Base-by-base conservation (phyloP, 2,888 invertebrate species). In the Monoplex corrugatus region DNA sequence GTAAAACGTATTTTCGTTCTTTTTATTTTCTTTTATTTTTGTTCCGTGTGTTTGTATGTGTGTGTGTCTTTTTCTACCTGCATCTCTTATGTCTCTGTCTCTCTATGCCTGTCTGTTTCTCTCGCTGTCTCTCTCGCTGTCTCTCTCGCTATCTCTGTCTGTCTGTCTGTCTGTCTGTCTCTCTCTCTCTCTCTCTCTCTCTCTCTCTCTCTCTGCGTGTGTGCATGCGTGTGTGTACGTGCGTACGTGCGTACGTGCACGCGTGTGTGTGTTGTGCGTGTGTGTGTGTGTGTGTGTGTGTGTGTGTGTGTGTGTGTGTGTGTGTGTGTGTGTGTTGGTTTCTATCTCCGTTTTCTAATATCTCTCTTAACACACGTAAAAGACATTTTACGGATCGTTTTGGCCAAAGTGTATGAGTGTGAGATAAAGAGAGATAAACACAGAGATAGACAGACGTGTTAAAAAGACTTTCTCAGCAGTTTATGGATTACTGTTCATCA, bases 141-240 rank as follows among this genome's bases (percentile, higher is more conserved):
- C n/a, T n/a, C n/a, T n/a, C 23, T 23, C 63, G 16, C 63, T 63
- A 3, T 63, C 63, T 63, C 63, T 63, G 16, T 63, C 63, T 16
- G 16, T 63, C 13, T 63, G 23, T 63, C 13, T 63, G n/a, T 63
- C 63, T 63, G 16, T 63, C 28, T 63, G 63, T 63, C 23, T 23
- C 23, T 63, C 23, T 63, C 16, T 63, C 16, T 63, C 16, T 63
- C 16, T 63, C 16, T 63, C 50, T 8, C 8, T 50, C 16, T 50
- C 23, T 23, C 3, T 28, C 32, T 35, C 3, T 35, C 32, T 8
- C 2, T 28, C 3, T 10, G 32, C 5, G 38, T 75, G 75, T 35
- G 75, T 75, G 75, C 38, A 35, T 75, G 75, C 5, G 75, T 75
- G 75, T 28, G 75, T 75, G 75, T 50, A 19, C 38, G 75, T 75